These are phyloP conservation scores for Orthosia cruda DNA, from an alignment of 2,888 invertebrate species.

Conservation along the genomic window DNA sequence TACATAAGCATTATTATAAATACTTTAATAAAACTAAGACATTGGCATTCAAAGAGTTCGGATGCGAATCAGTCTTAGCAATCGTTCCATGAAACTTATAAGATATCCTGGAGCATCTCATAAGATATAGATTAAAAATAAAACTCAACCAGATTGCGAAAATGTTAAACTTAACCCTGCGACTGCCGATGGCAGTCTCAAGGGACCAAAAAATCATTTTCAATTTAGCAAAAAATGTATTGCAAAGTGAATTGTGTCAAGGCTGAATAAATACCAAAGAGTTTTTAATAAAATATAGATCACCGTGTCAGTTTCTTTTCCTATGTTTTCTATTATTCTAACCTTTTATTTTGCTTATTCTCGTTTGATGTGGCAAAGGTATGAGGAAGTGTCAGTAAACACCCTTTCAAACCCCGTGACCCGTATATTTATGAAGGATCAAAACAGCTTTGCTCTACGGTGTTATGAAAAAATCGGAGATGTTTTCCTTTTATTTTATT, in stretches of 20 bases:
- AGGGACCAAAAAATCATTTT: neutral
- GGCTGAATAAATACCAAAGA: neutral
- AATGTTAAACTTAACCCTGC: slow-evolving; percentile 1
- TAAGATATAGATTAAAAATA: slow-evolving; percentile 17
- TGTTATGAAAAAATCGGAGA: slow-evolving; percentile 34
- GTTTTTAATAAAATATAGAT: slow-evolving; percentile 18
- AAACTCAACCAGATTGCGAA: neutral
- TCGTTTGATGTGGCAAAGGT: slow-evolving; percentile 56
- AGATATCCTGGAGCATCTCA: slow-evolving; percentile 1
- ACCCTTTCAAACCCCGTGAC: slow-evolving; percentile 55
- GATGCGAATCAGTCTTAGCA: neutral
- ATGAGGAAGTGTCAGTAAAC: slow-evolving; percentile 59
- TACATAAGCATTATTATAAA: neutral
- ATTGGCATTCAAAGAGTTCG: neutral
- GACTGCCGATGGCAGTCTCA: neutral
- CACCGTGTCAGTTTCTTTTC: slow-evolving; percentile 17
- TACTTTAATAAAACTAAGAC: slow-evolving; percentile 1
- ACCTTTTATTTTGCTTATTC: slow-evolving; percentile 42
- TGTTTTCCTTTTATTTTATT: slow-evolving; percentile 22
- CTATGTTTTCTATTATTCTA: slow-evolving; percentile 14
- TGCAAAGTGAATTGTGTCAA: slow-evolving; percentile 1
- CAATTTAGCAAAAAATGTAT: neutral
- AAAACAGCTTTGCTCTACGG: slow-evolving; percentile 31
- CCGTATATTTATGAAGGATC: slow-evolving; percentile 56
- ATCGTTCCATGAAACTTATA: neutral